Evolutionary conservation across 2,113 vertebrate species (phyloP), one percentile per base, ranked within the genome.

Genomic region (Dinomys branickii): DNA sequence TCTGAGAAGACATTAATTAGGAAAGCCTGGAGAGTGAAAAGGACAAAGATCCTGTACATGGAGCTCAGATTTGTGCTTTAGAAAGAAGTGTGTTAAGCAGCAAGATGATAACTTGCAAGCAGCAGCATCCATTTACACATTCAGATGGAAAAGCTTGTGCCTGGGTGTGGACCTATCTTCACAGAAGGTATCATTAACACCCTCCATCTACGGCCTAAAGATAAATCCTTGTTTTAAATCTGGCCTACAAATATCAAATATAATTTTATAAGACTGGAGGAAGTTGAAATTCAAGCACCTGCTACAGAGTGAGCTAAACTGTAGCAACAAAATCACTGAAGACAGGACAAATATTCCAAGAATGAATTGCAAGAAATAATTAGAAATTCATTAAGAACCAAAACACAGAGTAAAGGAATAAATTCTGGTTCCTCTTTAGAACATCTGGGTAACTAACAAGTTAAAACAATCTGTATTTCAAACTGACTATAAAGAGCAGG

Each of bases 1-100:
- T 93, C 84, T 95, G 69, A 95, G n/a, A 96, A 97, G 81, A 91
- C 58, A 88, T 52, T 81, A 81, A 88, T 58, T 73, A 96, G 81
- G 7, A 91, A 93, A 26, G 44, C 41, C 73, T 71, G 44, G 19
- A 94, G 38, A 91, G 30, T 47, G 50, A 94, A 35, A 59, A 88
- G 47, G 59, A 56, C 73, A 93, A 90, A 85, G 58, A 93, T 78
- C 73, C 11, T 95, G 75, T 41, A 82, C 13, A 58, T 33, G 26
- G 38, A 86, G 44, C 80, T 85, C 80, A 85, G 71, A 91, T 65
- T 58, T 84, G 44, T 96, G 14, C 69, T 97, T 80, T 63, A 85
- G 28, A 86, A 91, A 73, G 13, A 89, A 19, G 52, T 81, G 41
- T 85, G 65, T 88, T 77, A 94, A 71, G 24, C 56, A 52, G 30